Evolutionary conservation across 2,797 vertebrate genomes (phyloP).

Genomic region (Remorina albescens): DNA sequence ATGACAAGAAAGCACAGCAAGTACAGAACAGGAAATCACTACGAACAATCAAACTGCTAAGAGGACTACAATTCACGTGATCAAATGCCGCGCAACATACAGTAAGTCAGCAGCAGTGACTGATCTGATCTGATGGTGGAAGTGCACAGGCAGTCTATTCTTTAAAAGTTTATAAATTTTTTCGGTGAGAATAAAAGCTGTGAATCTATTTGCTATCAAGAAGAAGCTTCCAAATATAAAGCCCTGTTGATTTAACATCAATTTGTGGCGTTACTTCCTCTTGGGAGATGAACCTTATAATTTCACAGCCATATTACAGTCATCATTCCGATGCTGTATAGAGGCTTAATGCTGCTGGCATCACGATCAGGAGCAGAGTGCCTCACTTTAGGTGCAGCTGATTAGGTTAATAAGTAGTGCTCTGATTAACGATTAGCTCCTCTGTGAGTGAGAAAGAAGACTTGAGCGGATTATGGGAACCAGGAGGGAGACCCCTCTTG

Average conservation of each 20-base stretch:
- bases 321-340: conserved; percentile 27
- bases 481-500: conserved; percentile 44
- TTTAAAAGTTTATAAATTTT: background rate
- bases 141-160: background rate
- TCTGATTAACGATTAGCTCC: conserved; percentile 72
- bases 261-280: conserved; percentile 38
- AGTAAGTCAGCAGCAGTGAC: background rate
- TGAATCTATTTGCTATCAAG: background rate
- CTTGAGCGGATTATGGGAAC: conserved; percentile 59
- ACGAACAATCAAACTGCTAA: background rate
- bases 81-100: background rate
- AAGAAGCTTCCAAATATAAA: conserved; percentile 21
- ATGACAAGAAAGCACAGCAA: background rate
- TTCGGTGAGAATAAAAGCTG: background rate
- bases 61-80: background rate
- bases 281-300: conserved; percentile 63
- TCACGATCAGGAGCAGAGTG: conserved; percentile 17
- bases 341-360: conserved; percentile 39
- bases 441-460: conserved; percentile 53
- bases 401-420: conserved; percentile 65
- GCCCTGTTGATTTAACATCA: conserved; percentile 47
- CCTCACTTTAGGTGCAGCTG: conserved; percentile 70
- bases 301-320: conserved; percentile 58
- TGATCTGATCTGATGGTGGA: background rate
- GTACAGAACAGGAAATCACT: background rate